Base-by-base conservation (phyloP, 2,888 invertebrate genomes). In the Lymantria monacha region DNA sequence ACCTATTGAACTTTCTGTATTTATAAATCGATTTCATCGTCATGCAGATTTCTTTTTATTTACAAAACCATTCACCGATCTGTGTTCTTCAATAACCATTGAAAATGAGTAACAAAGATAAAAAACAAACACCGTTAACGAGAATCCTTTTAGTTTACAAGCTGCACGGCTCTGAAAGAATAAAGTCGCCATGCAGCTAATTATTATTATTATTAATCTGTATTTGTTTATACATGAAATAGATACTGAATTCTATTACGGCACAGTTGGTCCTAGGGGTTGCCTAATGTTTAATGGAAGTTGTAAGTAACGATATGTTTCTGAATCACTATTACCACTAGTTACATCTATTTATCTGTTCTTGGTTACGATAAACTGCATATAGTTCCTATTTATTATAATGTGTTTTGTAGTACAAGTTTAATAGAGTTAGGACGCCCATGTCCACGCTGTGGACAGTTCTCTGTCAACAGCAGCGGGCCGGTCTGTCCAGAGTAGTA, bases 211-310 rank as follows among this genome's bases (percentile, higher is more conserved):
- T 12, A 9, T 79, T 1, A 48, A 78, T 10, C 44, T 74, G 38
- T 75, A 63, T 42, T 49, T 50, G 36, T 46, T 74, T 11, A 40
- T 76, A 0, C 60, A 67, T 41, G 36, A 66, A 43, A 70, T 76
- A n/a, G 66, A 74, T 9, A 56, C 76, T 0, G 45, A 69, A 50
- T 84, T 3, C n/a, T 38, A 83, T 49, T 87, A 82, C 46, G 83
- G 76, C 0, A 72, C 51, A 53, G 74, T 88, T 9, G 83, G 83
- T 0, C 65, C 59, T 37, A 55, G 59, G 9, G 81, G 77, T 1
- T 88, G 88, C 44, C 69, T 88, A 2, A 70, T 66, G 42, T 88
- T 62, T 58, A 89, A 89, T 60, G 66, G 70, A 36, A 85, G 86
- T 31, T 89, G 88, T 89, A 57, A 87, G 88, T 88, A 70, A 13